phyloP scores from a whole-genome alignment of 2,888 invertebrate species.

The Labia minor region DNA sequence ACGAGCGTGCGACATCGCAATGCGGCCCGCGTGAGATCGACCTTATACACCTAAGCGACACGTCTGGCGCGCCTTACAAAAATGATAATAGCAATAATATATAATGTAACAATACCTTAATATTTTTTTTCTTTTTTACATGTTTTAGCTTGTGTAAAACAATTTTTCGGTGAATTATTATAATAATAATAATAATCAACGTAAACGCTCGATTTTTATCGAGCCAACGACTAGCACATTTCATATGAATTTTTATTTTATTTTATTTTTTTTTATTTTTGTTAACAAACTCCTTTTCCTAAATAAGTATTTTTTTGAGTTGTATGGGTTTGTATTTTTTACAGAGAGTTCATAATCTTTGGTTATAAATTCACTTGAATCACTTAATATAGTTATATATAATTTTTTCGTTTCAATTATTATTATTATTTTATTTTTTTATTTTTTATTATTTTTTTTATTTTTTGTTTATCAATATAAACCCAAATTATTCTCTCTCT shows the following conservation, averaged over 20 bases:
- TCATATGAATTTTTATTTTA: conserved; percentile 19
- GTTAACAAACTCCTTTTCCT: conserved; percentile 22
- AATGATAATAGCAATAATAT: conserved; percentile 15
- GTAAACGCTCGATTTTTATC: conserved; percentile 13
- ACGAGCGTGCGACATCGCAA: conserved; percentile 15
- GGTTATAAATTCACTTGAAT: conserved; percentile 20
- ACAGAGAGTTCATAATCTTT: conserved; percentile 23
- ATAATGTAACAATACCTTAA: conserved; percentile 16
- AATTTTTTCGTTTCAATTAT: too few relatives aligned
- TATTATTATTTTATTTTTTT: too few relatives aligned
- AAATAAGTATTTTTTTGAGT: conserved; percentile 17
- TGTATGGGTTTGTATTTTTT: conserved; percentile 15
- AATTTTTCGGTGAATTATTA: conserved; percentile 15
- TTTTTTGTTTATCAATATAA: neutral
- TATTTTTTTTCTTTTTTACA: conserved; percentile 13
- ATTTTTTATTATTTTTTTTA: neutral
- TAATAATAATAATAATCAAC: neutral
- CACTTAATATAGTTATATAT: neutral
- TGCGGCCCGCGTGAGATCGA: conserved; percentile 17
- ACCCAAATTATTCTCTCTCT: conserved; percentile 8
- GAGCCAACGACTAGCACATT: conserved; percentile 25
- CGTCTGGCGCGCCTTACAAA: conserved; percentile 9
- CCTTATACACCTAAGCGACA: conserved; percentile 13
- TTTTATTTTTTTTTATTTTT: neutral
- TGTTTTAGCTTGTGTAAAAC: conserved; percentile 14